Base-by-base conservation (phyloP, 1,140 invertebrate species). In the Ceratina australensis region DNA sequence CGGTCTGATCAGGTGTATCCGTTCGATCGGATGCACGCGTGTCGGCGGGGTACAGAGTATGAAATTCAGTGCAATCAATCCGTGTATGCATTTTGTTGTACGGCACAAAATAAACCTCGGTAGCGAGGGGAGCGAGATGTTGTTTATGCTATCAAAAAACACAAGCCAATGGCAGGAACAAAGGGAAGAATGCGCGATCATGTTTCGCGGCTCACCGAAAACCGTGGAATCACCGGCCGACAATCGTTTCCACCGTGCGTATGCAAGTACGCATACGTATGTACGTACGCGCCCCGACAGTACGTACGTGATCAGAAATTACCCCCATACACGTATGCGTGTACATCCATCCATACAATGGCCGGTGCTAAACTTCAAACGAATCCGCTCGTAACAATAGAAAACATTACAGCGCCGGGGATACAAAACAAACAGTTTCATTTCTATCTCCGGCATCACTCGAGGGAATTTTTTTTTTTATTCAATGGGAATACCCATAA, bases 21-120 rank as follows among this genome's bases (percentile, higher is more conserved):
- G 28, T 47, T 60, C 26, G 22, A 50, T 54, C 22, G 26, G n/a
- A n/a, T n/a, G n/a, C 33, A 42, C 33, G 33, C 33, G 33, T 42
- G 10, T 10, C 33, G 33, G 3, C 5, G 20, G 12, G 3, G 13
- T 8, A 2, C 3, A 16, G 28, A 28, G n/a, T 5, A 64, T 2
- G 1, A 28, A 54, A 63, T 61, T 63, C 49, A 60, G 18, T 59
- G 42, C 57, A 59, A 68, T 50, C 18, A 22, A 76, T 50, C 59
- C 59, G 15, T n/a, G 16, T 13, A 10, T 18, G 13, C 15, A 56
- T 42, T 59, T 68, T 20, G 24, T 59, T 4, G 15, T 15, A 16
- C 7, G 22, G 61, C 16, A 54, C 61, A 74, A 66, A 74, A 74
- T 74, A 74, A 74, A 74, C 28, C n/a, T 18, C 26, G 16, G 60